A percentile compares a stretch with the other conserved stretches of the same genome.
These are phyloP conservation scores for Tachuris rubrigastra DNA, from an alignment of 2,113 vertebrate genomes.

Conservation along the genomic window DNA sequence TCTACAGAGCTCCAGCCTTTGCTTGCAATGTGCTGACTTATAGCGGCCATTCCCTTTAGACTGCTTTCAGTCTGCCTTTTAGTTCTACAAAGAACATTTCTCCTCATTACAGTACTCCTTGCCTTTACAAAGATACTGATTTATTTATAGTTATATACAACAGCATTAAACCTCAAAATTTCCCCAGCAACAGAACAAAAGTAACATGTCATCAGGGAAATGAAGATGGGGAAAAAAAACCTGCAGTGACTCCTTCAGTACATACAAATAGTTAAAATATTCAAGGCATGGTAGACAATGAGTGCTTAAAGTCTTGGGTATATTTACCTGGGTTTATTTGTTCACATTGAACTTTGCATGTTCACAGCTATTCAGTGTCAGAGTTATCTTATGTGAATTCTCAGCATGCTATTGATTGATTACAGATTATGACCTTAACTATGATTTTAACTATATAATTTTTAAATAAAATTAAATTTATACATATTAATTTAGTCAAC, in stretches of 20 bases:
- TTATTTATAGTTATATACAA: not conserved
- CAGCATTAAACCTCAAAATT: not conserved
- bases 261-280: not conserved
- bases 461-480: not conserved
- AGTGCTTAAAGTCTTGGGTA: not conserved
- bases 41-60: not conserved
- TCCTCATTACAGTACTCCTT: not conserved
- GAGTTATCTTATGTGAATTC: not conserved
- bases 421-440: not conserved
- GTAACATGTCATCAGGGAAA: not conserved
- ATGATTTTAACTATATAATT: not conserved
- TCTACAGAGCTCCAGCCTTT: not conserved
- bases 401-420: not conserved
- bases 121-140: not conserved
- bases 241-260: not conserved
- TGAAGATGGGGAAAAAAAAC: not conserved
- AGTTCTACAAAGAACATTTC: not conserved
- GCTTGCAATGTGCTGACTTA: not conserved
- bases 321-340: no score
- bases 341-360: not conserved
- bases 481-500: not conserved
- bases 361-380: not conserved
- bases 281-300: not conserved
- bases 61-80: not conserved
- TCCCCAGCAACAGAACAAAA: not conserved